Evolutionary conservation across 1,140 invertebrate species (phyloP).

Genomic region (Penaeus chinensis): DNA sequence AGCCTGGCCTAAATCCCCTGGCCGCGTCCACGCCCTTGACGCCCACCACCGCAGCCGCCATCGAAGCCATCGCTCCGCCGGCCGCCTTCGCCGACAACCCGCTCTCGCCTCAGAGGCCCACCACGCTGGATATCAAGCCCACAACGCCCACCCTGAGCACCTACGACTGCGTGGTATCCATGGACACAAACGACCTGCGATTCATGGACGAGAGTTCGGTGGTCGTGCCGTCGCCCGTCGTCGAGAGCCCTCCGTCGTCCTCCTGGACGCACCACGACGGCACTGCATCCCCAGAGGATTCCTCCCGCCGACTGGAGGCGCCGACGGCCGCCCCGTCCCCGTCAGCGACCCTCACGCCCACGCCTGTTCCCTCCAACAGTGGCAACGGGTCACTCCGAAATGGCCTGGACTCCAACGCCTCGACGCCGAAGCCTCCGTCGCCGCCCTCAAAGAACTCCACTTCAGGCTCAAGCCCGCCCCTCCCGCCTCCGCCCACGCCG

Average conservation of each 20-base stretch:
- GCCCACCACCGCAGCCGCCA: conserved; percentile 14
- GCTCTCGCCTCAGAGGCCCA: conserved; percentile 30
- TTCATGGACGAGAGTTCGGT: conserved; percentile 93
- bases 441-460: conserved; percentile 1
- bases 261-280: conserved; percentile 48
- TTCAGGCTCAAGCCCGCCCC: conserved; percentile 42
- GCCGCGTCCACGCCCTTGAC: conserved; percentile 58
- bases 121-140: conserved; percentile 22
- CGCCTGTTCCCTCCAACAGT: conserved; percentile 44
- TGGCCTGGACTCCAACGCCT: conserved; percentile 16
- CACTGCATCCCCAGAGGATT: conserved; percentile 26
- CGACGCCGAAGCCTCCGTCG: neutral
- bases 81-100: conserved; percentile 60
- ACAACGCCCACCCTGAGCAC: neutral
- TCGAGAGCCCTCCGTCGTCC: conserved; percentile 64
- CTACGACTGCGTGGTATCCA: conserved; percentile 37
- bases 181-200: conserved; percentile 83
- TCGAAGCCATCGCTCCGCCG: conserved; percentile 58
- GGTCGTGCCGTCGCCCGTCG: conserved; percentile 66
- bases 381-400: conserved; percentile 35
- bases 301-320: neutral
- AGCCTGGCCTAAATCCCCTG: conserved; percentile 33
- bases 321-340: conserved; percentile 12
- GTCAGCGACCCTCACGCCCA: conserved; percentile 42
- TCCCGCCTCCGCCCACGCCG: conserved; percentile 60